These are phyloP conservation scores for Drosophila villosipedis DNA, from an alignment of 2,888 invertebrate species.

Conservation along the genomic window DNA sequence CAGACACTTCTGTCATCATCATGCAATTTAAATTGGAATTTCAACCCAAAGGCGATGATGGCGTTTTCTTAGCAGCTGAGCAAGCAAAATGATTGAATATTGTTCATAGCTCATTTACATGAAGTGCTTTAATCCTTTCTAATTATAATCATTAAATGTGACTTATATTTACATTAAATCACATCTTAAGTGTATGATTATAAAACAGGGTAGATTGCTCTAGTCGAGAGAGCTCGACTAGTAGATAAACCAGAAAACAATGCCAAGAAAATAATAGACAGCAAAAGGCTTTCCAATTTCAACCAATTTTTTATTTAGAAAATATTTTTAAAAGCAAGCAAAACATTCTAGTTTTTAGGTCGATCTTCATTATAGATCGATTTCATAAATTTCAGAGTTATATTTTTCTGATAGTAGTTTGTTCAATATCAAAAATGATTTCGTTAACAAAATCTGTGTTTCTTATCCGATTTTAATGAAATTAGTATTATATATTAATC, in stretches of 20 bases:
- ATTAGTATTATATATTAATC: background rate
- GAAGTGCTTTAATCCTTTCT: slow-evolving; percentile 10
- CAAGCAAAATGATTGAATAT: slow-evolving; percentile 21
- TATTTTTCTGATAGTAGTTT: too few relatives aligned
- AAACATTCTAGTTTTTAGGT: background rate
- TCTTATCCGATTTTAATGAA: background rate
- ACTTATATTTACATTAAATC: background rate
- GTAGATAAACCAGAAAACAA: background rate
- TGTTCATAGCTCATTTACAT: slow-evolving; percentile 18
- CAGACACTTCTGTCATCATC: slow-evolving; percentile 40
- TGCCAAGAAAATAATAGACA: background rate
- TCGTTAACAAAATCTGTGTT: background rate
- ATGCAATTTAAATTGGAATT: slow-evolving; percentile 57
- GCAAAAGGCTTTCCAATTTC: background rate
- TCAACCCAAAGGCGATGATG: slow-evolving; percentile 22
- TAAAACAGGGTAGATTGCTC: background rate
- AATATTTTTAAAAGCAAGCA: background rate
- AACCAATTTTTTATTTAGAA: background rate
- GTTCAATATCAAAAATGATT: background rate
- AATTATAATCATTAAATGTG: background rate
- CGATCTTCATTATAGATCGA: background rate
- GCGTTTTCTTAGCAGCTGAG: background rate
- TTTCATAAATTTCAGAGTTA: background rate
- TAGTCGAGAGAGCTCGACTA: background rate
- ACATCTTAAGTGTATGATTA: background rate